Conservation (phyloP, 2,888 invertebrate species). For the Mimachlamys varia region DNA sequence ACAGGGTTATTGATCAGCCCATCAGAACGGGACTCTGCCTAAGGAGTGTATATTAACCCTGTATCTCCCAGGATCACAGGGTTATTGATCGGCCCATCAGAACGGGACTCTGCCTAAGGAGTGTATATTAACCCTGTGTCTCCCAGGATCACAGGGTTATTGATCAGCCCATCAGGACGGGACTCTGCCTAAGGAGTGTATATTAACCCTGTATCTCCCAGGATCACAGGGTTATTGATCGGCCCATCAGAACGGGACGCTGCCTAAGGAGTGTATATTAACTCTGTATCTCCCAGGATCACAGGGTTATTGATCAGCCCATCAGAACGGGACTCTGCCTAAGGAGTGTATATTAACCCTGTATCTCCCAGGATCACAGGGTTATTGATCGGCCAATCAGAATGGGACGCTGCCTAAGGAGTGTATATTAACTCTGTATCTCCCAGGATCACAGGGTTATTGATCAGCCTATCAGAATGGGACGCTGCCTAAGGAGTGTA, state of each 20-base stretch:
- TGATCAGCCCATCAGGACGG: too few species aligned
- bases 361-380: neutral
- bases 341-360: neutral
- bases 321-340: too few species aligned
- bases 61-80: neutral
- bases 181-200: neutral
- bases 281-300: neutral
- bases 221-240: neutral
- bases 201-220: neutral
- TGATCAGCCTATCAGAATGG: too few species aligned
- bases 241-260: too few species aligned
- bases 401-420: neutral
- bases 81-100: too few species aligned
- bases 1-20: neutral
- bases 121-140: neutral
- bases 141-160: neutral
- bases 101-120: neutral
- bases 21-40: too few species aligned
- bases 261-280: neutral
- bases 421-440: neutral
- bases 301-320: neutral
- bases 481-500: neutral
- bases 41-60: neutral
- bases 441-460: neutral
- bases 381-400: too few species aligned